Evolutionary conservation across 1,140 invertebrate genomes (phyloP).

Genomic region (Pinna nobilis): DNA sequence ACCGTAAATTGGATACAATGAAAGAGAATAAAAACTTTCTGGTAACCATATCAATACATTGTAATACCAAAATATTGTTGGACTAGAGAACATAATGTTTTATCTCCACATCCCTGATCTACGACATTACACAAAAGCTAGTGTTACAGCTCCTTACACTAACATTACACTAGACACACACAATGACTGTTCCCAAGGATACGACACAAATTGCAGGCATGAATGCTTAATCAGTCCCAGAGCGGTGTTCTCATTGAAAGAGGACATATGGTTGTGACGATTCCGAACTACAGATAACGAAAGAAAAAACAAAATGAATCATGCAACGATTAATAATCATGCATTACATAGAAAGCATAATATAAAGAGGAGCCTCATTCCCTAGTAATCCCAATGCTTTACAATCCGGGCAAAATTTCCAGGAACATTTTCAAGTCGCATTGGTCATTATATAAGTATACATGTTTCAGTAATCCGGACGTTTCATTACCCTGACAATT

Average conservation of each 20-base stretch:
- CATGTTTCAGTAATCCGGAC: too few species aligned
- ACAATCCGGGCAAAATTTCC: too few species aligned
- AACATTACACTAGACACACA: neutral
- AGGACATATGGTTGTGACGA: slow-evolving; percentile 98
- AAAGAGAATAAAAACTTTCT: neutral
- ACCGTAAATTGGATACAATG: too few species aligned
- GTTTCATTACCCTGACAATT: too few species aligned
- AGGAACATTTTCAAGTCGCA: too few species aligned
- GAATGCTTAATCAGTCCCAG: slow-evolving; percentile 95
- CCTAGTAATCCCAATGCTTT: too few species aligned
- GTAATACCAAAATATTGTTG: neutral
- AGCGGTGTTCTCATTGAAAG: slow-evolving; percentile 97
- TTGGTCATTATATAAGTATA: too few species aligned
- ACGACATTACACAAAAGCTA: neutral
- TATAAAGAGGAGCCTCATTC: too few species aligned
- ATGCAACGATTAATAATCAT: slow-evolving; percentile 20
- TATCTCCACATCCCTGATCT: neutral
- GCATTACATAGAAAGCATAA: slow-evolving; percentile 4
- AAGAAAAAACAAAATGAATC: slow-evolving; percentile 33
- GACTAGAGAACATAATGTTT: neutral
- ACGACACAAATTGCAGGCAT: slow-evolving; percentile 98
- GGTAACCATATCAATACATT: neutral
- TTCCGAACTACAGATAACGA: slow-evolving; percentile 81
- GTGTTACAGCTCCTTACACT: neutral
- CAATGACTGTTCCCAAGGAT: slow-evolving; percentile 65